Evolutionary conservation across 2,888 invertebrate genomes (phyloP), one percentile per base, ranked within the genome.

Genomic region (Conomelus anceps): DNA sequence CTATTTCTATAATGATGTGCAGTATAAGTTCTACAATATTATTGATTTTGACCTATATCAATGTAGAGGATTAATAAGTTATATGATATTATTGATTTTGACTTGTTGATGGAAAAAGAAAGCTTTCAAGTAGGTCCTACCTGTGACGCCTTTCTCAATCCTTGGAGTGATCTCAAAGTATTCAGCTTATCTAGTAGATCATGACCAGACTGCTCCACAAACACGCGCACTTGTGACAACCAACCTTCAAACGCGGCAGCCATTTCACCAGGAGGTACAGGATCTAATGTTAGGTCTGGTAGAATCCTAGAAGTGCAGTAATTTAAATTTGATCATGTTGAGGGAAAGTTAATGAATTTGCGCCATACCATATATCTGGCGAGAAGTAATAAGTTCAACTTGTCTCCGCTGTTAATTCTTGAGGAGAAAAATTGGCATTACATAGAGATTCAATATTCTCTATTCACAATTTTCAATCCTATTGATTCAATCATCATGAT

Each of bases 131-230:
- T 7, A 22, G 3, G 23, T 22, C n/a, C 20, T 24, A 90, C 90
- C 84, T 88, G 86, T 20, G 41, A 86, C 63, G 90, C 41, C 22
- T 90, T 88, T 22, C 90, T 63, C 3, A 90, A 26, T 41, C 89
- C 90, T 63, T 90, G 90, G 20, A 90, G 85, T 22, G 88, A 89
- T 6, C 90, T 89, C 41, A 90, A 85, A 7, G 90, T 89, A 22
- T 88, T 89, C 23, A 90, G 22, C 29, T 90, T 90, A 13, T 87
- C 88, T 1, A 91, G 34, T 20, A 91, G 88, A n/a, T 34, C 88
- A 7, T 90, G 89, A 6, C 91, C 91, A 86, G 89, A 90, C n/a
- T 90, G 89, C 0, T 63, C 84, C 22, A 91, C 90, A 23, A 89
- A 88, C 3, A 22, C 23, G 22, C 88, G 90, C 1, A 91, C 89